Conservation (phyloP, 2,797 vertebrate species). For the Austrolebias charrua region DNA sequence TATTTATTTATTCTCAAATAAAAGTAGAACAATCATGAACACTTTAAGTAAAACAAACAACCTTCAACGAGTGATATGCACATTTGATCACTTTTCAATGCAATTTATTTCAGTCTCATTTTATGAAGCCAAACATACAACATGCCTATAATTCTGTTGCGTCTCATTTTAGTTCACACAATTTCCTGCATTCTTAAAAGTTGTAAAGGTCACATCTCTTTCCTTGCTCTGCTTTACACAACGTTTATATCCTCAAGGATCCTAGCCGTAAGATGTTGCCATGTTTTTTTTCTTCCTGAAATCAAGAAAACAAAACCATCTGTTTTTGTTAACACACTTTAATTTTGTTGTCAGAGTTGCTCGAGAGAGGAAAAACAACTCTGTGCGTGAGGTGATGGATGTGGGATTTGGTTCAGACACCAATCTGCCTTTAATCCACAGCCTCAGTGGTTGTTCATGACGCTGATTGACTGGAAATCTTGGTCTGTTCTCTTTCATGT, state of each 20-base stretch:
- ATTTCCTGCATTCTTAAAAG: slow-evolving; percentile 21
- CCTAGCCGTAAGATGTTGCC: slow-evolving; percentile 44
- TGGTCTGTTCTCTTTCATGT: slow-evolving; percentile 65
- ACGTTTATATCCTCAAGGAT: slow-evolving; percentile 29
- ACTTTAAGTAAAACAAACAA: neutral
- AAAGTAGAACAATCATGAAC: neutral
- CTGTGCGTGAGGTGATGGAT: slow-evolving; percentile 61
- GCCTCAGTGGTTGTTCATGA: slow-evolving; percentile 59
- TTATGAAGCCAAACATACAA: neutral
- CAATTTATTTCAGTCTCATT: neutral
- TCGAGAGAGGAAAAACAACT: slow-evolving; percentile 64
- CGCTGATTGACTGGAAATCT: slow-evolving; percentile 69
- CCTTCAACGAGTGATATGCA: neutral
- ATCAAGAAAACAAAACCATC: slow-evolving; percentile 62
- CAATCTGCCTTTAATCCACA: slow-evolving; percentile 70
- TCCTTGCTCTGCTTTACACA: slow-evolving; percentile 34
- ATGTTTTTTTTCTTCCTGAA: slow-evolving; percentile 54
- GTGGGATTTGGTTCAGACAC: slow-evolving; percentile 66
- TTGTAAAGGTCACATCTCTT: slow-evolving; percentile 35
- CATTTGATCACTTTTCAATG: neutral
- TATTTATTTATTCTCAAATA: too few species aligned
- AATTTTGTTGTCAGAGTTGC: slow-evolving; percentile 68
- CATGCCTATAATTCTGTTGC: neutral
- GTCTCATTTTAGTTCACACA: slow-evolving; percentile 28
- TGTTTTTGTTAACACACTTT: slow-evolving; percentile 74